phyloP scores from a whole-genome alignment of 2,113 vertebrate genomes.

The Felis chaus region DNA sequence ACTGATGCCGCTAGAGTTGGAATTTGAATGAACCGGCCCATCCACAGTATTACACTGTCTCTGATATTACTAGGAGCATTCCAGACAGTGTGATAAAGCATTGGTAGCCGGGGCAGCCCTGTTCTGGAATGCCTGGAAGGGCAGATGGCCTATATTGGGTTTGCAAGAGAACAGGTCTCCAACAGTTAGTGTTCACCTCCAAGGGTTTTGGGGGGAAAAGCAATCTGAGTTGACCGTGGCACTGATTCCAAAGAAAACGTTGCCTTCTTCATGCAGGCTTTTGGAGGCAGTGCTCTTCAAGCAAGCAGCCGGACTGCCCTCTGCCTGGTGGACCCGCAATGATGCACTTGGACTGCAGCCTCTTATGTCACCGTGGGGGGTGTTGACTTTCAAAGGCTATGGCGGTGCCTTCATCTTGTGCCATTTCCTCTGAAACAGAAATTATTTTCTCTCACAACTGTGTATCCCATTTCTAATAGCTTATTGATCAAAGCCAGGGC shows the following conservation, averaged over 20 bases:
- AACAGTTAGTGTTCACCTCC: background rate
- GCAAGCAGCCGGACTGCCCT: background rate
- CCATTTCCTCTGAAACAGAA: slow-evolving; percentile 61
- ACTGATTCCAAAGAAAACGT: background rate
- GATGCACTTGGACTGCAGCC: background rate
- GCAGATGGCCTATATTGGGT: background rate
- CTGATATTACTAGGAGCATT: background rate
- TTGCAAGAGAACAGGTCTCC: background rate
- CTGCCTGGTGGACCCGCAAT: background rate
- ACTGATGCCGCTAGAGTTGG: background rate
- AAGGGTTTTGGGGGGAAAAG: background rate
- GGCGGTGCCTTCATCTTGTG: background rate
- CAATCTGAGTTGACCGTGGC: background rate
- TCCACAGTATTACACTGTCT: background rate
- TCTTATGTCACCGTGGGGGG: background rate
- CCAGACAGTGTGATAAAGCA: background rate
- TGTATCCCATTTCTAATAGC: slow-evolving; percentile 60
- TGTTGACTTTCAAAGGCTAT: slow-evolving; percentile 34
- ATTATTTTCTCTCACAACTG: slow-evolving; percentile 53
- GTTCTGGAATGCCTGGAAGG: background rate
- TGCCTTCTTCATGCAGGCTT: background rate
- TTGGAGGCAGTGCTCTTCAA: fast-evolving
- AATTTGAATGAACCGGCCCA: background rate
- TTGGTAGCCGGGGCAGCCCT: background rate
- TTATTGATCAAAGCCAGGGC: slow-evolving; percentile 72